Conservation (phyloP, 2,888 invertebrate genomes). For the Tuberolachnus salignus region DNA sequence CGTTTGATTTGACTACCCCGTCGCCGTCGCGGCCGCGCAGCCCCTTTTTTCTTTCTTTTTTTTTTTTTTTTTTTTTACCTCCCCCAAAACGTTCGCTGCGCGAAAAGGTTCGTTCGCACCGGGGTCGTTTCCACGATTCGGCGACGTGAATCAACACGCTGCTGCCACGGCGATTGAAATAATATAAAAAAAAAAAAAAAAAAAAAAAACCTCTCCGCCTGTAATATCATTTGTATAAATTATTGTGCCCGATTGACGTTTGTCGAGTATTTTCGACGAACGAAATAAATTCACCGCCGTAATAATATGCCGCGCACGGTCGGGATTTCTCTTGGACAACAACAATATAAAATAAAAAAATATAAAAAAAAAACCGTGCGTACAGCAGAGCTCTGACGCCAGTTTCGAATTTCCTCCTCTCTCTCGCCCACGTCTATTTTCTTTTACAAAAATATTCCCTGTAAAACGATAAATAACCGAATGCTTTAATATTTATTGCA, state of each 20-base stretch:
- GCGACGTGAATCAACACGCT: not conserved
- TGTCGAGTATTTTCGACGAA: not conserved
- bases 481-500: too few relatives aligned
- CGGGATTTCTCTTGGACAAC: not conserved
- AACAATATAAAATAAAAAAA: not conserved
- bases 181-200: too few relatives aligned
- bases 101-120: constrained; percentile 45
- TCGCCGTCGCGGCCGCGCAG: not conserved
- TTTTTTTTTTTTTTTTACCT: not conserved
- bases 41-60: not conserved
- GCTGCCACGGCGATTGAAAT: too few relatives aligned
- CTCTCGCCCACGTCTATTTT: too few relatives aligned
- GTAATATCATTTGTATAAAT: not conserved
- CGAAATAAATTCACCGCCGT: not conserved
- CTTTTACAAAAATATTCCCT: too few relatives aligned
- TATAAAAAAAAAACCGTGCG: too few relatives aligned
- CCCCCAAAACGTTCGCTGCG: not conserved
- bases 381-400: too few relatives aligned
- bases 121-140: not conserved
- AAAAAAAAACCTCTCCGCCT: not conserved
- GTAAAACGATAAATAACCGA: too few relatives aligned
- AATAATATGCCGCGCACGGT: not conserved
- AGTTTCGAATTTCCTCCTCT: too few relatives aligned
- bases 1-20: constrained; percentile 26
- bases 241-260: not conserved